Percentiles rank a stretch among this genome's conserved stretches.
phyloP scores from a whole-genome alignment of 53 echinoderm and acorn worm genomes.

The Antedon mediterranea region DNA sequence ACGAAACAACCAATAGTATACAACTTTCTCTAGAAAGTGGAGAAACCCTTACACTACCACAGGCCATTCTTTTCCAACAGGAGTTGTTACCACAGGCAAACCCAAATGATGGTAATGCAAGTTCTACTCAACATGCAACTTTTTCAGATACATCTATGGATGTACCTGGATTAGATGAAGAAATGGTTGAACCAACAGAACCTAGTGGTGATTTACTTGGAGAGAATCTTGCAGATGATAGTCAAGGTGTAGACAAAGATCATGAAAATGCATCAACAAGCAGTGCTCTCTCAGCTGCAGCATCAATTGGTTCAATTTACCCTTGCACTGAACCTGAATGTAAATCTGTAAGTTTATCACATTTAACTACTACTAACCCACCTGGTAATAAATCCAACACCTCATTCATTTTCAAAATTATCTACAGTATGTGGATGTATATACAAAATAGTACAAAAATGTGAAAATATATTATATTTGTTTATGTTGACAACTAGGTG shows the following conservation, averaged over 20 bases:
- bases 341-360: slow-evolving; percentile 27
- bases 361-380: no score
- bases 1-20: neutral
- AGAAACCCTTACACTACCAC: slow-evolving; percentile 39
- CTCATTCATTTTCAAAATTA: no score
- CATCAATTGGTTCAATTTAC: slow-evolving; percentile 79
- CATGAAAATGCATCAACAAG: neutral
- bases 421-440: no score
- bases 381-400: no score
- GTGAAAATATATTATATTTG: no score
- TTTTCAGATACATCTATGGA: slow-evolving; percentile 9
- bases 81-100: neutral
- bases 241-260: neutral
- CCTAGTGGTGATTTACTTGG: neutral
- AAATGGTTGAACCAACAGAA: neutral
- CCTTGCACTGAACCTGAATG: slow-evolving; percentile 63
- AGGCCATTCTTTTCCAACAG: slow-evolving; percentile 41
- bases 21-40: slow-evolving; percentile 37
- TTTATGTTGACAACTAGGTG: slow-evolving; percentile 27
- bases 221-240: neutral
- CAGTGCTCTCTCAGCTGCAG: slow-evolving; percentile 32
- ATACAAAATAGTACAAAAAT: no score
- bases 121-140: neutral
- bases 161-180: slow-evolving; percentile 9
- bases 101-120: neutral